These are phyloP conservation scores for Drosophila chauvacae DNA, from an alignment of 1,140 invertebrate species.

Conservation along the genomic window DNA sequence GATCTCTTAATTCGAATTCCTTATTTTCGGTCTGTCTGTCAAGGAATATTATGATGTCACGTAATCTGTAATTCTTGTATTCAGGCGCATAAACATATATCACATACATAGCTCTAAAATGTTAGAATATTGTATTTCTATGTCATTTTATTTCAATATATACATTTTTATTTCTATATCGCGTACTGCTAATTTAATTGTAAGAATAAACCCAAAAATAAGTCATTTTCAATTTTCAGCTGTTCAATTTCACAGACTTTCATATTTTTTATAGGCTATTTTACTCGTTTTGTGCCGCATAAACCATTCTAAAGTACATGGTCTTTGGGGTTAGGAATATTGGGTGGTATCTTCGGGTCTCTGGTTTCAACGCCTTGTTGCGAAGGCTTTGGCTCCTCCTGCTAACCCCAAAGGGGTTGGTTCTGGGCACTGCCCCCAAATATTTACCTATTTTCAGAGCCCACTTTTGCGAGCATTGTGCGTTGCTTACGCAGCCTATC, in stretches of 20 bases:
- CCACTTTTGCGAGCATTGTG: conserved; percentile 30
- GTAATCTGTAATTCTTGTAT: too few relatives aligned
- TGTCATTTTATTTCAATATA: too few relatives aligned
- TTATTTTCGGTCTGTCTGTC: too few relatives aligned
- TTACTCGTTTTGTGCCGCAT: conserved; percentile 21
- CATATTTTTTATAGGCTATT: not conserved
- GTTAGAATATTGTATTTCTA: too few relatives aligned
- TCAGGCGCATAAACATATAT: too few relatives aligned
- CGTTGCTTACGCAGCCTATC: conserved; percentile 64
- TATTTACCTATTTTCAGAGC: conserved; percentile 38
- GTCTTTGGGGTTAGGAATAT: not conserved
- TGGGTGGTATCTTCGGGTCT: conserved; percentile 18
- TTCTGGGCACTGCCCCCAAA: conserved; percentile 13
- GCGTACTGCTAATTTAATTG: too few relatives aligned
- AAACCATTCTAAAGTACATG: conserved; percentile 42
- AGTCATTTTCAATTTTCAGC: not conserved
- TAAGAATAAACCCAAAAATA: too few relatives aligned
- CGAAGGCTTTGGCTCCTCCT: conserved; percentile 21
- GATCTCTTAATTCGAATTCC: too few relatives aligned
- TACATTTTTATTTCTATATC: too few relatives aligned
- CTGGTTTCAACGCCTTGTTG: conserved; percentile 46
- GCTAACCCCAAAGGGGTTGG: conserved; percentile 54
- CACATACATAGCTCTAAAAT: too few relatives aligned
- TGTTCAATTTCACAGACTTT: not conserved
- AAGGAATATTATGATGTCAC: too few relatives aligned